Evolutionary conservation across 2,797 vertebrate species (phyloP), one percentile per base, ranked within the genome.

Genomic region (Iguana delicatissima): DNA sequence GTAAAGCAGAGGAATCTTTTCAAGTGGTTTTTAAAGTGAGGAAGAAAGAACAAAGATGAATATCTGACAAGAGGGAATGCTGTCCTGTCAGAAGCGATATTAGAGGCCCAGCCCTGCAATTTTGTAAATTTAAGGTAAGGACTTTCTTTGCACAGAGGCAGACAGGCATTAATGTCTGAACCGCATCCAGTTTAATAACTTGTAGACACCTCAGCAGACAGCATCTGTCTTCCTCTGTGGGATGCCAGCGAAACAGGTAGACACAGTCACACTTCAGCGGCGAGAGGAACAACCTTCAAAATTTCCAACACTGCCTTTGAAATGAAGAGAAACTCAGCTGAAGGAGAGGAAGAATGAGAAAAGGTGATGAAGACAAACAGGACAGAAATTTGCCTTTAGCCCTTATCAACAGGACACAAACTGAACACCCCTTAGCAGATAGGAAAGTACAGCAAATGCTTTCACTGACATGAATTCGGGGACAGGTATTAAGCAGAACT

Each of bases 181-280:
- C 81, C 62, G 79, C 91, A 96, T 85, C 46, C 59, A 93, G 86
- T 92, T 92, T 95, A 94, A 95, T 96, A 94, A 92, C 88, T 94
- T 89, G 46, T 92, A 95, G 94, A 94, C 64, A 82, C 85, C 85
- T 95, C 95, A 92, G 93, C 95, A 95, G 93, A 95, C 52, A 94
- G 93, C 94, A 95, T 96, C 95, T 97, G 96, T 96, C 94, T 96
- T 95, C 93, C 94, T 67, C 91, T 92, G 94, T 86, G 90, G 93
- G 95, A 95, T 87, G 89, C 90, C 95, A 93, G 87, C 89, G 77
- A 92, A 93, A 90, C 91, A 96, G 92, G 93, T 96, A 95, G 93
- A 91, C 83, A 85, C 81, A 84, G 91, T 94, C 92, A 95, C 84
- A 32, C 91, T 94, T 89, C 83, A 92, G 55, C 93, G 91, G 79